A percentile compares a stretch with the other conserved stretches of the same genome.
These are phyloP conservation scores for Anableps anableps DNA, from an alignment of 2,797 vertebrate species.

Conservation along the genomic window DNA sequence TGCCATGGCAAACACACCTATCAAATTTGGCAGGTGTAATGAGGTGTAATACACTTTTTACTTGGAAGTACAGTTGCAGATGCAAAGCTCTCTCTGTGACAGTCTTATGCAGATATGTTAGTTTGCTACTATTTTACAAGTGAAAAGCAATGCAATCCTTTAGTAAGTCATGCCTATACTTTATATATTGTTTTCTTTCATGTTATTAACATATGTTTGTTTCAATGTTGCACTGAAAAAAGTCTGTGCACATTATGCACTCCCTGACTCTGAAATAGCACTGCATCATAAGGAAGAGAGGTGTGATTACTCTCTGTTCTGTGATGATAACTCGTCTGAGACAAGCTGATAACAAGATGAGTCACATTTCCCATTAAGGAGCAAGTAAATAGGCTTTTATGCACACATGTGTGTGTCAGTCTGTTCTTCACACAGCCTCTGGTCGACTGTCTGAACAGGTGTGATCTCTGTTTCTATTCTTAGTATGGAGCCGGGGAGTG, in stretches of 20 bases:
- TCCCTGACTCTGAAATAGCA: conserved; percentile 60
- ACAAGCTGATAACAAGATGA: conserved; percentile 72
- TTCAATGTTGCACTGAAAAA: background rate
- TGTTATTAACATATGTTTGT: background rate
- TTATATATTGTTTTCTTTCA: background rate
- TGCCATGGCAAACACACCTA: background rate
- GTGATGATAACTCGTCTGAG: conserved; percentile 62
- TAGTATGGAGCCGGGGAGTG: conserved; percentile 47
- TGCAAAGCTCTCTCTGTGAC: no score
- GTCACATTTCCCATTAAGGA: conserved; percentile 60
- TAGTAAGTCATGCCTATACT: background rate
- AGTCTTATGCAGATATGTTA: background rate
- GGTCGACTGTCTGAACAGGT: conserved; percentile 54
- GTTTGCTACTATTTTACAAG: background rate
- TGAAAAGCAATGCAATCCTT: background rate
- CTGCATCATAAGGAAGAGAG: conserved; percentile 50
- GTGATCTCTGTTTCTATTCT: conserved; percentile 68
- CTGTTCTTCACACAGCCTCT: conserved; percentile 57
- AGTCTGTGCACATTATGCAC: conserved; percentile 19
- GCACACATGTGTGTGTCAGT: conserved; percentile 28
- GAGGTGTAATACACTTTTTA: background rate
- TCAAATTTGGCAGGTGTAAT: background rate
- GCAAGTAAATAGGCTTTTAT: conserved; percentile 57
- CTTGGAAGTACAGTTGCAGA: background rate
- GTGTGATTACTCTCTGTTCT: conserved; percentile 55